Evolutionary conservation across 2,888 invertebrate species (phyloP), one percentile per base, ranked within the genome.

Genomic region (Apodemia hepburni): DNA sequence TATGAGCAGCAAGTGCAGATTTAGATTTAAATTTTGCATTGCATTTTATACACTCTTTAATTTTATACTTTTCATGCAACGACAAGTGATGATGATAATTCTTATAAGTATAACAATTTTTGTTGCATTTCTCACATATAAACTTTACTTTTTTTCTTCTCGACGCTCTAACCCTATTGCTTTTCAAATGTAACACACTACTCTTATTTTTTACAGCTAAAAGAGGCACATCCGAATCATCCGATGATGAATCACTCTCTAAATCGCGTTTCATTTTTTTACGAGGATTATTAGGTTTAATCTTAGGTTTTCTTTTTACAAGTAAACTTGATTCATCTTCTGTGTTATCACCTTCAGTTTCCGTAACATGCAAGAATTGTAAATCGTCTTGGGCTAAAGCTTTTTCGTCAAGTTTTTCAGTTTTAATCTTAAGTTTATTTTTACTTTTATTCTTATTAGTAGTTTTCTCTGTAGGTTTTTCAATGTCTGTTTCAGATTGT

Each of bases 81-180:
- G 74, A 79, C 59, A 82, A 70, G 49, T 91, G 90, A 12, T 85
- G 81, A n/a, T 85, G 76, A 35, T 79, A 87, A 61, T 89, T 87
- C 63, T 89, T 86, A 29, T 71, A 82, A 0, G 90, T 90, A 22
- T 85, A 87, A 57, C 90, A 90, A 57, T 86, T 81, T 67, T 82
- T 82, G 0, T 82, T 75, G 64, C 90, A 91, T 15, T 78, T 66
- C 0, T 72, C 71, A 17, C 90, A 90, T 0, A 80, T 79, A 2
- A 88, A 79, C 51, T 74, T 71, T 3, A 70, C 73, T 59, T 64
- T n/a, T 57, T 33, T 61, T 27, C 59, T 61, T 47, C 47, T 65
- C 33, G 59, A 45, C 29, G 62, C 57, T 15, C 60, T 61, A 3
- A 35, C 17, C 42, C 66, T 63, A 18, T 61, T 38, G 8, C 38